Evolutionary conservation across 1,140 invertebrate species (phyloP).

Genomic region (Caenorhabditis briggsae): DNA sequence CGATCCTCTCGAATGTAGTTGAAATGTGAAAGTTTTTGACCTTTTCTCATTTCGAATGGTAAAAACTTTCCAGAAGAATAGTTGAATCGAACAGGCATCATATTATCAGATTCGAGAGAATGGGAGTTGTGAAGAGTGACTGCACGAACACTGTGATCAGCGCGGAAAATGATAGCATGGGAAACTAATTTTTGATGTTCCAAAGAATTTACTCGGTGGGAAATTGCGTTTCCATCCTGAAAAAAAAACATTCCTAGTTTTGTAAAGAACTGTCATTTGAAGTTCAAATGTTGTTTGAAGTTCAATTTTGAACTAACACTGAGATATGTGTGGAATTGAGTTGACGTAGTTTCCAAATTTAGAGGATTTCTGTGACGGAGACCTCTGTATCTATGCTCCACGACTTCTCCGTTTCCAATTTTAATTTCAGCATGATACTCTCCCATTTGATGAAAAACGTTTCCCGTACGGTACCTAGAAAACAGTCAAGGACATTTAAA

Average conservation of each 20-base stretch:
- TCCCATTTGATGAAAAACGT: slow-evolving; percentile 55
- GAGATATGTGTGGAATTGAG: slow-evolving; percentile 27
- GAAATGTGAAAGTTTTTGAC: slow-evolving; percentile 28
- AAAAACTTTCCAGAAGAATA: not conserved
- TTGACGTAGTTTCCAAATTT: not conserved
- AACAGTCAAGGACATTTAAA: not conserved
- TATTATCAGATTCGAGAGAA: slow-evolving; percentile 16
- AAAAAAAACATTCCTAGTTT: not conserved
- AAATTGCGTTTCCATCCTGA: slow-evolving; percentile 31
- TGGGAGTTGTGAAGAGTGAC: slow-evolving; percentile 4
- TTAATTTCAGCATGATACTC: slow-evolving; percentile 44
- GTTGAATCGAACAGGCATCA: slow-evolving; percentile 23
- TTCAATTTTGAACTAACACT: not conserved
- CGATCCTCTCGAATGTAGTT: slow-evolving; percentile 9
- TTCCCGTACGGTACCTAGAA: slow-evolving; percentile 16
- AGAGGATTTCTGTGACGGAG: slow-evolving; percentile 34
- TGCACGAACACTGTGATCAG: slow-evolving; percentile 30
- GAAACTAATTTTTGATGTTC: not conserved
- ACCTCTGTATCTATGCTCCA: slow-evolving; percentile 39
- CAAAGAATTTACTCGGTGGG: not conserved
- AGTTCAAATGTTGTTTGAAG: too few species aligned
- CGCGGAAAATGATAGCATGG: slow-evolving; percentile 1
- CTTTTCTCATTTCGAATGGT: slow-evolving; percentile 21
- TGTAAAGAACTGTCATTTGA: too few species aligned
- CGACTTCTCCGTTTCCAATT: slow-evolving; percentile 34